phyloP scores from a whole-genome alignment of 2,113 vertebrate species.

The Pionites leucogaster region DNA sequence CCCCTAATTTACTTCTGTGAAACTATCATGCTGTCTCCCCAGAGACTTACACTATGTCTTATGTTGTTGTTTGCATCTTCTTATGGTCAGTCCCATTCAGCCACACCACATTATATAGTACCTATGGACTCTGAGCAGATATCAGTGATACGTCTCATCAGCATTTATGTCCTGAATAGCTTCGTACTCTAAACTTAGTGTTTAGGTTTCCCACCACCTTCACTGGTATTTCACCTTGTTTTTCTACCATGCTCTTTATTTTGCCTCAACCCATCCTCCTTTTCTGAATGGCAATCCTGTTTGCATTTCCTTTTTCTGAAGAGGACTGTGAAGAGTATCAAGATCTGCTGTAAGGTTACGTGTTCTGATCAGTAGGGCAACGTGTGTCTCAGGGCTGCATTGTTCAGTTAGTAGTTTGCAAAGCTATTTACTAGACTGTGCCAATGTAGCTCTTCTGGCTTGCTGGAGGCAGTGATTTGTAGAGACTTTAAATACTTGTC shows the following conservation, averaged over 20 bases:
- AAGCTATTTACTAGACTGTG: not conserved
- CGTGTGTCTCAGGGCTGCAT: not conserved
- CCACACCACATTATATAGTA: not conserved
- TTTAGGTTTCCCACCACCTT: not conserved
- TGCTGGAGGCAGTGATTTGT: not conserved
- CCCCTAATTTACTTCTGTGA: not conserved
- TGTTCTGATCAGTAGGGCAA: not conserved
- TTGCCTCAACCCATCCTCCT: not conserved
- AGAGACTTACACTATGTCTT: not conserved
- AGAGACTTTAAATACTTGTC: not conserved
- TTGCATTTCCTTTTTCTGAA: constrained; percentile 6
- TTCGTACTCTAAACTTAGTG: not conserved
- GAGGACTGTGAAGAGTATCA: not conserved
- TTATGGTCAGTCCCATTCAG: not conserved
- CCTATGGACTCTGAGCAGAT: not conserved
- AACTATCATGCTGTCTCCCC: not conserved
- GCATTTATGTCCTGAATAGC: not conserved
- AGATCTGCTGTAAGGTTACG: not conserved
- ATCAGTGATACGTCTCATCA: not conserved
- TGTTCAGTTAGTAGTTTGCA: not conserved
- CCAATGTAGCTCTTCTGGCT: not conserved
- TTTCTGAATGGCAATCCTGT: not conserved
- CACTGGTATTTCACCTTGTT: not conserved
- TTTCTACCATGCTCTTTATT: not conserved
- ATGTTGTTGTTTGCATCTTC: not conserved